Base-by-base conservation (phyloP, 2,113 vertebrate genomes). In the Poeciliopsis retropinna region DNA sequence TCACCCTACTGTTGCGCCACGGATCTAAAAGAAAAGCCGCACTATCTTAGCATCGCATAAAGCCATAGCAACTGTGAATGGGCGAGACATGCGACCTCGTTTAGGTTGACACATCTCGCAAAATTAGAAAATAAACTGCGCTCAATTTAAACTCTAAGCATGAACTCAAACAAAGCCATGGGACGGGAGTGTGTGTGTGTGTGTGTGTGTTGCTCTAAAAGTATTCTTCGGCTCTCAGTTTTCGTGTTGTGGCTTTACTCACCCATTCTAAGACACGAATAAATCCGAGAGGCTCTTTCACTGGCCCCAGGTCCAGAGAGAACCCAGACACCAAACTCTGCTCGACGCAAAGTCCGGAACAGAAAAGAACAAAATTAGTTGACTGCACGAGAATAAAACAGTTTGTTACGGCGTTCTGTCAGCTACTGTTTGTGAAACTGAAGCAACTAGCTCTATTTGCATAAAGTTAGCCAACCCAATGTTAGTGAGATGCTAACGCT, bases 221-320 rank as follows among this genome's bases (percentile, higher is more conserved):
- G 7, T 19, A 1, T 47, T 47, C 44, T 4, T 19, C 44, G 19
- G 15, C 4, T 47, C 15, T 47, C 14, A 19, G 17, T 47, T 17
- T 1, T 15, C 14, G 25, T 27, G 25, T 4, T n/a, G 11, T 19
- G 5, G 5, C 3, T 65, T 39, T 25, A 92, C 97, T 96, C 89
- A 98, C 97, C 97, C 97, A 98, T 88, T 98, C 95, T 76, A 98
- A 90, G 66, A 97, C 88, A 76, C 97, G 97, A 86, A 98, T 96
- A 86, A 97, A 98, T 65, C 97, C 97, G 78, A 98, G 88, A 7
- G 97, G 97, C 78, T 98, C 97, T 79, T 96, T 97, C 88, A 98
- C 74, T 22, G 96, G 95, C 75, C 92, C 92, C 91, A 97, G 92
- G 88, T 95, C 95, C 87, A 97, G 90, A 76, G 94, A 93, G 72